These are phyloP conservation scores for Dysmachus trigonus DNA, from an alignment of 2,888 invertebrate species.

Conservation along the genomic window DNA sequence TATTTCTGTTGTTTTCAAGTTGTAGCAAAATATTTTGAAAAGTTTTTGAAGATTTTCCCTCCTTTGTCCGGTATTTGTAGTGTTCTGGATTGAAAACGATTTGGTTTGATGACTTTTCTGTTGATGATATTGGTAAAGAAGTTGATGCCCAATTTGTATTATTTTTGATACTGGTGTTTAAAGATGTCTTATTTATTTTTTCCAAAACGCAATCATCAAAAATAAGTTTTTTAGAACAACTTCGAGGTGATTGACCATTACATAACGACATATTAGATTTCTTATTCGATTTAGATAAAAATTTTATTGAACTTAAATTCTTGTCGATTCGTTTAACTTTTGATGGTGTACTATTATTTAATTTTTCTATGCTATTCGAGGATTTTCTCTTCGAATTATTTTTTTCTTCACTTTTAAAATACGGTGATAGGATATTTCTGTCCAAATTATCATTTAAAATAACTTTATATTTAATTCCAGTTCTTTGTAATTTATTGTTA, in stretches of 20 bases:
- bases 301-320: neutral
- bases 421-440: neutral
- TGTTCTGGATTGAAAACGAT: neutral
- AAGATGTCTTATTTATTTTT: neutral
- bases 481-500: neutral
- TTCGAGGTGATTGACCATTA: neutral
- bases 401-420: neutral
- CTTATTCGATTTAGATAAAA: neutral
- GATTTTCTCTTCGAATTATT: neutral
- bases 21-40: neutral
- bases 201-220: neutral
- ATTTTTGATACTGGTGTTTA: neutral
- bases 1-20: neutral
- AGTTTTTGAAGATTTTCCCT: neutral
- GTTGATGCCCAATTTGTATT: neutral
- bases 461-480: neutral
- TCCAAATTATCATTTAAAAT: neutral
- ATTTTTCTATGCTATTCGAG: neutral
- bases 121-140: neutral
- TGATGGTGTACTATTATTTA: neutral
- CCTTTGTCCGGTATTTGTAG: neutral
- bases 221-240: neutral
- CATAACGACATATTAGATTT: neutral
- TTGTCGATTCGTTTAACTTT: neutral
- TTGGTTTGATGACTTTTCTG: neutral